Percentiles rank a stretch among this genome's conserved stretches.
Conservation (phyloP, 2,113 vertebrate genomes). For the Eclectus roratus region DNA sequence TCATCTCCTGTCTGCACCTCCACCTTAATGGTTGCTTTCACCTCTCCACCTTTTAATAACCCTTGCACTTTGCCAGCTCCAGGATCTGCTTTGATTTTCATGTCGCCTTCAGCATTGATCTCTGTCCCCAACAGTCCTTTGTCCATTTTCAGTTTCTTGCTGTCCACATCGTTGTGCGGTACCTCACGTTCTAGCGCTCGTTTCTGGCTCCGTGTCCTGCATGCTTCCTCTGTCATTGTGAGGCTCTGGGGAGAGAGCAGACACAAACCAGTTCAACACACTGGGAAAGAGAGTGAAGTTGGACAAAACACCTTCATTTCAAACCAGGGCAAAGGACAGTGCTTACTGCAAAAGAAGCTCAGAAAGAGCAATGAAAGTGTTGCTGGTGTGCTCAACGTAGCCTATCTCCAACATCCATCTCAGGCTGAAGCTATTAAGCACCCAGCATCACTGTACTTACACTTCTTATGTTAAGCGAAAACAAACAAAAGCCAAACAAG, state of each 20-base stretch:
- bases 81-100: constrained; percentile 73
- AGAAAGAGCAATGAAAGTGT: not conserved
- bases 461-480: not conserved
- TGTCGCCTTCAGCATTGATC: constrained; percentile 45
- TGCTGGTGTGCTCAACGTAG: not conserved
- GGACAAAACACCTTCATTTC: not conserved
- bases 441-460: not conserved
- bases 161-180: constrained; percentile 77
- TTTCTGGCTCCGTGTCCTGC: constrained; percentile 95
- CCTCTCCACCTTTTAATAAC: constrained; percentile 80
- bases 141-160: constrained; percentile 89
- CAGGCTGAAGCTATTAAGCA: not conserved
- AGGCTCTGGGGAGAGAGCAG: constrained; percentile 14
- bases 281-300: not conserved
- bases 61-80: constrained; percentile 73
- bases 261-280: not conserved
- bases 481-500: not conserved
- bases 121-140: constrained; percentile 69
- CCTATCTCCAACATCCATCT: not conserved
- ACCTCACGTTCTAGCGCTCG: constrained; percentile 87
- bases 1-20: constrained; percentile 86
- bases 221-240: constrained; percentile 93
- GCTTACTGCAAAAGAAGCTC: not conserved
- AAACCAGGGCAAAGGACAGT: constrained; percentile 4
- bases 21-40: constrained; percentile 84